Percentiles rank a stretch among this genome's conserved stretches.
These are phyloP conservation scores for Dicrurus megarhynchus DNA, from an alignment of 2,113 vertebrate species.

Conservation along the genomic window DNA sequence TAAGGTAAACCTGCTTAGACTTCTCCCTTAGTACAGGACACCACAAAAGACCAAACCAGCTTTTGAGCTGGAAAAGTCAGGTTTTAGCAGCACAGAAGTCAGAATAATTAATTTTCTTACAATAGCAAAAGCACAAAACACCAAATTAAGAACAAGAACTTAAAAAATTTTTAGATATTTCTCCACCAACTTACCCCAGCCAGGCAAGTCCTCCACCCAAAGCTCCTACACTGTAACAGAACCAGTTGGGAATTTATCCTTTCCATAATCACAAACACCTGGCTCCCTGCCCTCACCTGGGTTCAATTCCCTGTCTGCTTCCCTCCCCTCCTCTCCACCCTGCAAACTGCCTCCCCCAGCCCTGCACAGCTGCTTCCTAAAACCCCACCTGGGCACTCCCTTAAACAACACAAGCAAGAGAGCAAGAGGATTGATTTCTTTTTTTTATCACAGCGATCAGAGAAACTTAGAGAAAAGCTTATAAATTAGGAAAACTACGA, in stretches of 20 bases:
- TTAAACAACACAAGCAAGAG: background rate
- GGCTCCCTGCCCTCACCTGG: background rate
- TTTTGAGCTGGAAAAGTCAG: background rate
- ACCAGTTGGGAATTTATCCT: rapidly evolving
- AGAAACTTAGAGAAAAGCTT: background rate
- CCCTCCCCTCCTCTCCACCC: background rate
- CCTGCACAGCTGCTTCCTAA: background rate
- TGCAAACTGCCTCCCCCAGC: background rate
- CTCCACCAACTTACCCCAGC: rapidly evolving
- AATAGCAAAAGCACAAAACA: background rate
- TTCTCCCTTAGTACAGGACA: background rate
- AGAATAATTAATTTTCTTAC: background rate
- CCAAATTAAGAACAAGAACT: background rate
- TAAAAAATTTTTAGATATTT: rapidly evolving
- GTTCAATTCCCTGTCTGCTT: background rate
- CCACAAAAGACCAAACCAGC: background rate
- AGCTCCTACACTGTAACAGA: rapidly evolving
- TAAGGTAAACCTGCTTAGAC: background rate
- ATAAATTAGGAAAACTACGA: background rate
- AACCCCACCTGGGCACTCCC: background rate
- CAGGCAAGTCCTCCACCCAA: rapidly evolving
- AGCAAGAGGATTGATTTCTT: rapidly evolving
- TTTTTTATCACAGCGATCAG: background rate
- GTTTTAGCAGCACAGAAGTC: rapidly evolving
- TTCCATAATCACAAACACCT: background rate